Base-by-base conservation (phyloP, 2,888 invertebrate genomes). In the Autographa gamma region DNA sequence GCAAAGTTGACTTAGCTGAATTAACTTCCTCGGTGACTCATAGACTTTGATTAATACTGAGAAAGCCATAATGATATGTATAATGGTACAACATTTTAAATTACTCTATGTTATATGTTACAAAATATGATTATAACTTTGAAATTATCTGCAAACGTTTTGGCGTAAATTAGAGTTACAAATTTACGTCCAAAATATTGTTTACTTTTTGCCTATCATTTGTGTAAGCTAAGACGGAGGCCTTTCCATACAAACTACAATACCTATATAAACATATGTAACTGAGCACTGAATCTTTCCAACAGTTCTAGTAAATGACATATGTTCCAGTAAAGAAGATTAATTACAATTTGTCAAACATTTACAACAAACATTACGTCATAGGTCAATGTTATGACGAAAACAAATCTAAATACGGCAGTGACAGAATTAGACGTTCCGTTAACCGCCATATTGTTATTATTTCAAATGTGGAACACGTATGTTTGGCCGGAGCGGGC, bases 401-500 rank as follows among this genome's bases (percentile, higher is more conserved):
- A 60, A 74, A 74, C 48, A 69, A 61, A 75, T 61, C 43, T 73
- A 73, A 79, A 43, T 69, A 71, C 19, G 63, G 54, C 32, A 66
- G 13, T 66, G 54, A 60, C 69, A 73, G 58, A 75, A 83, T 68
- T 76, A 70, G 25, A 63, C 58, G 69, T 69, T 65, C 64, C 59
- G 70, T 71, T 74, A 63, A 56, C 75, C 65, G 72, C 73, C 71
- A 70, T 73, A 54, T 73, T 79, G 73, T 81, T 77, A 68, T 73
- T 77, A 72, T 80, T 83, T 78, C 59, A 66, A 83, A 83, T 78
- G 72, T 78, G 67, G 79, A 80, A 67, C 77, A 63, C 66, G 63
- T 68, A 62, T 75, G 77, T 75, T 83, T 79, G 58, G 56, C 60
- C 69, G 48, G 34, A 18, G 61, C 60, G 66, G 72, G 73, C 74